phyloP scores from a whole-genome alignment of 2,797 vertebrate species.

The Trachurus trachurus region DNA sequence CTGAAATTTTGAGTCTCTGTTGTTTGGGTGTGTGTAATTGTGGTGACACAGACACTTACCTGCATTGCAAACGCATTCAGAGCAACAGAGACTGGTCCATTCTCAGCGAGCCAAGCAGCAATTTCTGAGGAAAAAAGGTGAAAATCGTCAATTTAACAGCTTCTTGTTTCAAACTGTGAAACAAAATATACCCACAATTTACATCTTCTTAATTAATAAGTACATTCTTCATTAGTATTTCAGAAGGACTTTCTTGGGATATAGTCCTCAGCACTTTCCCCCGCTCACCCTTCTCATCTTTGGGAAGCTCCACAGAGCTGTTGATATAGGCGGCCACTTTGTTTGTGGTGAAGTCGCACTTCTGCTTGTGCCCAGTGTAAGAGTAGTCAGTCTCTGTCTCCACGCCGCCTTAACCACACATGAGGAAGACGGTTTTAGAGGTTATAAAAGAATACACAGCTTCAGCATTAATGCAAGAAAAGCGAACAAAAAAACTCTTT shows the following conservation, averaged over 20 bases:
- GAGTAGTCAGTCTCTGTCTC: conserved; percentile 91
- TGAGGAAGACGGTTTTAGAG: background rate
- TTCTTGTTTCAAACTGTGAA: background rate
- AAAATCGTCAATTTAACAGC: background rate
- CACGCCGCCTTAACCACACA: conserved; percentile 87
- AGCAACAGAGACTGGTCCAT: conserved; percentile 92
- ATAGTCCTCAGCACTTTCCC: background rate
- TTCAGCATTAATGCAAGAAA: too few species aligned
- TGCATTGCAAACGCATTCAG: conserved; percentile 96
- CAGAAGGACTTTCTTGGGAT: background rate
- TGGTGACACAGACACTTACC: conserved; percentile 74
- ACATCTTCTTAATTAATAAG: background rate
- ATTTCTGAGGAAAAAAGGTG: conserved; percentile 82
- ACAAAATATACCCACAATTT: too few species aligned
- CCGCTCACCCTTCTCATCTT: conserved; percentile 88
- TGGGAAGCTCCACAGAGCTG: conserved; percentile 89
- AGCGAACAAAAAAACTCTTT: background rate
- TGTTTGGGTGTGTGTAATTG: background rate
- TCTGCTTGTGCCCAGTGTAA: conserved; percentile 88
- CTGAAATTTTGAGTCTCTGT: background rate
- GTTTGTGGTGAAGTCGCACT: conserved; percentile 84
- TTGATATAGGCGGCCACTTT: conserved; percentile 93
- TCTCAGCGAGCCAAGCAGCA: conserved; percentile 91
- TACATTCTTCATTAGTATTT: background rate
- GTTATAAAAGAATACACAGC: background rate